These are phyloP conservation scores for Chauna torquata DNA, from an alignment of 2,113 vertebrate genomes.

Conservation along the genomic window DNA sequence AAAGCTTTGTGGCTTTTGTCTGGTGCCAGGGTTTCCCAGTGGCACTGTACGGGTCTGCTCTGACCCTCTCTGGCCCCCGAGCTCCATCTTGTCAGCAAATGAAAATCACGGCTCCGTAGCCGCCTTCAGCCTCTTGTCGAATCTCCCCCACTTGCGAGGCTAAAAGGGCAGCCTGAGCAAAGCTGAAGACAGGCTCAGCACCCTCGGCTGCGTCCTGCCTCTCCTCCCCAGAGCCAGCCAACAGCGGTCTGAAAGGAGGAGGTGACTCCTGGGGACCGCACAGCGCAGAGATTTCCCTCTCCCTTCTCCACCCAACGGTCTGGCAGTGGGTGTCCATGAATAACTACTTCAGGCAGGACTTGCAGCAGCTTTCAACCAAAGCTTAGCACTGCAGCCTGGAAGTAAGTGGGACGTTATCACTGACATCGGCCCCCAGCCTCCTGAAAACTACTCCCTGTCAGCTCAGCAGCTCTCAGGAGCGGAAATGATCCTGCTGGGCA, in stretches of 20 bases:
- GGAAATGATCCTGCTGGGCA: neutral
- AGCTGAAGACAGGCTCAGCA: too few species aligned
- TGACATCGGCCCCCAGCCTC: neutral
- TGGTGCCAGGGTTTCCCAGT: neutral
- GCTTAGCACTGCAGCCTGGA: neutral
- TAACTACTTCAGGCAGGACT: neutral
- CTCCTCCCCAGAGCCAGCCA: neutral
- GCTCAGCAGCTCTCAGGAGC: neutral
- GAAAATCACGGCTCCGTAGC: neutral
- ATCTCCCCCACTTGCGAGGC: too few species aligned
- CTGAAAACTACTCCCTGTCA: neutral
- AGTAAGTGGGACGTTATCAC: neutral
- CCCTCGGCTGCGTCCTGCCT: neutral
- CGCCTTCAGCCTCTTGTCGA: neutral
- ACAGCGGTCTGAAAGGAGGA: too few species aligned
- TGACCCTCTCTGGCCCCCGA: neutral
- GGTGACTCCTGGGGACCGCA: neutral
- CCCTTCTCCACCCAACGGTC: neutral
- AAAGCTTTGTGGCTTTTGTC: neutral
- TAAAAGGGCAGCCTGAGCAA: accelerated
- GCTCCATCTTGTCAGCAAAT: neutral
- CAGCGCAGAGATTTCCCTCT: neutral
- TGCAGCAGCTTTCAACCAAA: neutral
- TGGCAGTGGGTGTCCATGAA: neutral
- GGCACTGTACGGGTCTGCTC: neutral